Base-by-base conservation (phyloP, 1,140 invertebrate species). In the Drosophila mojavensis region DNA sequence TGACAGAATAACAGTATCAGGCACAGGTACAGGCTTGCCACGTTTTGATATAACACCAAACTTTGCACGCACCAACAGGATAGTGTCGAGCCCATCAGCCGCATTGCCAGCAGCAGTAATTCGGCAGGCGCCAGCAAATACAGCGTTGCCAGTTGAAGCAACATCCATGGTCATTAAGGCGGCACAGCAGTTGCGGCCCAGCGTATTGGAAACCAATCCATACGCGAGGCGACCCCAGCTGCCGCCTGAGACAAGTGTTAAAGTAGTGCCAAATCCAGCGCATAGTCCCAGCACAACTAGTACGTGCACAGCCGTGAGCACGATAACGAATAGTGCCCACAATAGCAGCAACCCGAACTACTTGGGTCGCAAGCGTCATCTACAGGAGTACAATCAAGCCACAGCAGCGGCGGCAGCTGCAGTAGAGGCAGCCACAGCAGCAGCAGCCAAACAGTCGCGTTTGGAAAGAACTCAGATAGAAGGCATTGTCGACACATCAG, bases 31-130 rank as follows among this genome's bases (percentile, higher is more conserved):
- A 5, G 79, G 80, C 5, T 45, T 91, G 26, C 91, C 91, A 0
- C 51, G 95, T 75, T 93, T 95, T 1, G 94, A 95, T 74, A 95
- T 95, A 61, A 92, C 94, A 36, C 94, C 95, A 0, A 94, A 95
- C 63, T 95, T 95, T 74, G 93, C 93, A 47, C 53, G 85, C 53
- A 30, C 80, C 63, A 45, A 51, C 2, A 47, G 55, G 7, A 30
- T 67, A 10, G 11, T 20, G 9, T 10, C 43, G 15, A 4, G 61
- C 36, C 4, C 61, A n/a, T 30, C 50, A 41, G n/a, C 39, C 9
- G 43, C 43, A 15, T 47, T 5, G 41, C n/a, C 60, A 1, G 9
- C 61, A 7, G 39, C 48, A 9, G 62, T 65, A 1, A 53, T 71
- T 10, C 53, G 45, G n/a, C 43, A 47, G 13, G 4, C 28, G 7